phyloP scores from a whole-genome alignment of 2,888 invertebrate genomes.

The Homarus gammarus region DNA sequence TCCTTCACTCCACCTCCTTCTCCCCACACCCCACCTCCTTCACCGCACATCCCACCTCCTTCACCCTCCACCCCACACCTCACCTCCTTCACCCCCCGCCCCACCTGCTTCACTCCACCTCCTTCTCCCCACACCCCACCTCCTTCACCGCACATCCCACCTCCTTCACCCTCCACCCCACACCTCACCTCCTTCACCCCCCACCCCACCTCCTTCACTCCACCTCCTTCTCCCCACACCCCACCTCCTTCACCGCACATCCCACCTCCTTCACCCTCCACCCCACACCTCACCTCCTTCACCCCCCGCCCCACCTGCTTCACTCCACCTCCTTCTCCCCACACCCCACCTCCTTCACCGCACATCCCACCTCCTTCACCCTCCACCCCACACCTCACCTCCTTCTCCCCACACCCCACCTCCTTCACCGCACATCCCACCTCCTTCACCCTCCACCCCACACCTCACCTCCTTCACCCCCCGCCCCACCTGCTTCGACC shows the following conservation, averaged over 20 bases:
- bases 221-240: neutral
- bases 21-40: neutral
- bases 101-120: neutral
- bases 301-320: too few species aligned
- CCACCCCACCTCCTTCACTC: neutral
- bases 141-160: too few species aligned
- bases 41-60: neutral
- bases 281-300: too few species aligned
- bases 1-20: neutral
- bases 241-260: neutral
- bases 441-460: neutral
- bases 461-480: neutral
- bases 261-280: too few species aligned
- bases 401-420: too few species aligned
- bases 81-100: too few species aligned
- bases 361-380: neutral
- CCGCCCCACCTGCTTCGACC: conserved; percentile 1
- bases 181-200: too few species aligned
- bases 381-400: too few species aligned
- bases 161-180: too few species aligned
- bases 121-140: neutral
- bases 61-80: neutral
- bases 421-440: too few species aligned
- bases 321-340: too few species aligned
- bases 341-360: neutral